Evolutionary conservation across 1,140 invertebrate genomes (phyloP), one percentile per base, ranked within the genome.

Genomic region (Drosophila pandora): DNA sequence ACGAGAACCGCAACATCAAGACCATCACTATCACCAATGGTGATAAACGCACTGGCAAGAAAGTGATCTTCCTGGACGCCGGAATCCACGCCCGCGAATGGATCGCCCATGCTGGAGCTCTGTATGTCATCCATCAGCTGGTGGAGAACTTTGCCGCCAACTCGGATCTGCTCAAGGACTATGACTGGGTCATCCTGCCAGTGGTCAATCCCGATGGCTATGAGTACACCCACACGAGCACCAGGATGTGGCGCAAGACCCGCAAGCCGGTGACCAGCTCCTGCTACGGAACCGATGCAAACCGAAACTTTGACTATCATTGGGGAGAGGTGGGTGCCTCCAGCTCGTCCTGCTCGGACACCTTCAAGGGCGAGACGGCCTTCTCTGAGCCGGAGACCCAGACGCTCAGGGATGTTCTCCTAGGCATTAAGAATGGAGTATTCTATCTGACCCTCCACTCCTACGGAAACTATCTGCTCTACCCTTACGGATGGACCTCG

Each of bases 321-420:
- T 95, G 95, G 95, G 94, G 92, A 2, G 93, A 94, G 69, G 93
- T 92, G 25, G 96, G 96, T 2, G 94, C 95, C 3, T 95, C 94
- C 57, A 92, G 76, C 10, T 90, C 92, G 60, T 93, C 94, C 2
- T 97, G 96, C 84, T 89, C 92, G 5, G 94, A 96, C 2, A 95
- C 93, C 5, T 97, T 94, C 81, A 94, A 92, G 45, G 96, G 83
- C 10, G 71, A 89, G 0, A 79, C 82, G 6, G 85, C 95, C 6
- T 96, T 96, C 82, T 96, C 96, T 0, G 96, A 97, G 92, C 89
- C 93, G 0, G 96, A 97, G 90, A 93, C 90, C 3, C 77, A 92
- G 30, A 28, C 92, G 1, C 81, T 94, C 53, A 91, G 92, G 61
- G 91, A 93, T 76, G 73, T 92, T 0, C 80, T 93, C 3, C 67